phyloP scores from a whole-genome alignment of 2,797 vertebrate genomes.

The Glossophaga mutica region DNA sequence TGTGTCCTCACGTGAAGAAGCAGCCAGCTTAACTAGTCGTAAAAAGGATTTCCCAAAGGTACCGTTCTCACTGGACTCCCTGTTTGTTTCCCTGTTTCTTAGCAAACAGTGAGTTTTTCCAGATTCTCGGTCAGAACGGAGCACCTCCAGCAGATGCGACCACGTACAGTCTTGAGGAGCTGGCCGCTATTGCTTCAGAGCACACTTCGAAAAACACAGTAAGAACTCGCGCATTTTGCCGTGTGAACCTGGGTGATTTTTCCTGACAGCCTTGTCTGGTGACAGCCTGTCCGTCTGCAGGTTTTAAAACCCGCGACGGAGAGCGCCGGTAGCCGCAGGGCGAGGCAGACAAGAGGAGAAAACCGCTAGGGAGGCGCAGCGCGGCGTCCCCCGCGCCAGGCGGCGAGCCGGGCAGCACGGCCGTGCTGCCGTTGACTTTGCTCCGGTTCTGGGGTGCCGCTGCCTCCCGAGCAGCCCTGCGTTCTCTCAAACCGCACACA shows the following conservation, averaged over 20 bases:
- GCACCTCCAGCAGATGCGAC: conserved; percentile 80
- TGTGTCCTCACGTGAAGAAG: conserved; percentile 38
- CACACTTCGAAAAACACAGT: conserved; percentile 93
- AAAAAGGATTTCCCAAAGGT: conserved; percentile 50
- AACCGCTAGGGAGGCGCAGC: neutral
- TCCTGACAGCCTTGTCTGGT: neutral
- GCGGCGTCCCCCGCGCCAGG: neutral
- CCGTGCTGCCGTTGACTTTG: neutral
- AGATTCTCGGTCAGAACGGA: conserved; percentile 84
- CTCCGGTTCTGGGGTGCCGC: neutral
- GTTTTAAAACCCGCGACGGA: neutral
- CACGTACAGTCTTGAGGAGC: conserved; percentile 86
- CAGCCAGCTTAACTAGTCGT: conserved; percentile 54
- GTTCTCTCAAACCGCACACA: neutral
- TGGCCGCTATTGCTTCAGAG: conserved; percentile 90
- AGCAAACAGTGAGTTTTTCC: conserved; percentile 93
- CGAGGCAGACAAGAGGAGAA: neutral
- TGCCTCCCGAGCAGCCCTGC: neutral
- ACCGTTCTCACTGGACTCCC: conserved; percentile 62
- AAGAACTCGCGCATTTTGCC: conserved; percentile 64
- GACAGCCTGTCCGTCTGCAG: neutral
- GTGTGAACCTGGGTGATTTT: neutral
- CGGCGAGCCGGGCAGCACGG: neutral
- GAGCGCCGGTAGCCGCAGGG: neutral
- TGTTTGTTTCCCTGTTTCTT: conserved; percentile 70